These are phyloP conservation scores for Hippolais icterina DNA, from an alignment of 2,113 vertebrate species.

Conservation along the genomic window DNA sequence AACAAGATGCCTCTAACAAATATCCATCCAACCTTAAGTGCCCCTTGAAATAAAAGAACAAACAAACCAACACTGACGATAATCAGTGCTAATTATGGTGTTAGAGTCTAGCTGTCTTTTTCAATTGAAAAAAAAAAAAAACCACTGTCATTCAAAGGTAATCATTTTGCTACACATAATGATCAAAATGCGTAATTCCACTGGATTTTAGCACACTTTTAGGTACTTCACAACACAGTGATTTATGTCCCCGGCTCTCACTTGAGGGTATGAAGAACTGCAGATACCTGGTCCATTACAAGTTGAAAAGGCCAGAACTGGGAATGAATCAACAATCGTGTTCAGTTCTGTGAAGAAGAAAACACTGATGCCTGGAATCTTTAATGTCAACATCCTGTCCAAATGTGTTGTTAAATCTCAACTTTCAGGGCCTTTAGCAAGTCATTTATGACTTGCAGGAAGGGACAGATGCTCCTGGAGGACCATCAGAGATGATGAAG, in stretches of 20 bases:
- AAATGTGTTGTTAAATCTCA: not conserved
- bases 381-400: not conserved
- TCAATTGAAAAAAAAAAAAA: not conserved
- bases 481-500: not conserved
- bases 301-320: not conserved
- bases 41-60: not conserved
- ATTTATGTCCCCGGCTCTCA: not conserved
- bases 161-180: not conserved
- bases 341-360: not conserved
- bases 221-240: not conserved
- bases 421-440: not conserved
- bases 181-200: not conserved
- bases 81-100: not conserved
- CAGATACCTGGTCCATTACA: not conserved
- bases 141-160: not conserved
- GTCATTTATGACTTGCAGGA: not conserved
- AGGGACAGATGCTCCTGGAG: not conserved
- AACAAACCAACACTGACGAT: not conserved
- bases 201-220: not conserved
- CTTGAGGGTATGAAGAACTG: not conserved
- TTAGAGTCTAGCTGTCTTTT: not conserved
- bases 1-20: not conserved
- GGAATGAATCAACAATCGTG: accelerated
- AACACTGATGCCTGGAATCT: not conserved
- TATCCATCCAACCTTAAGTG: not conserved